phyloP scores from a whole-genome alignment of 2,888 invertebrate genomes.

The Elmis aenea region DNA sequence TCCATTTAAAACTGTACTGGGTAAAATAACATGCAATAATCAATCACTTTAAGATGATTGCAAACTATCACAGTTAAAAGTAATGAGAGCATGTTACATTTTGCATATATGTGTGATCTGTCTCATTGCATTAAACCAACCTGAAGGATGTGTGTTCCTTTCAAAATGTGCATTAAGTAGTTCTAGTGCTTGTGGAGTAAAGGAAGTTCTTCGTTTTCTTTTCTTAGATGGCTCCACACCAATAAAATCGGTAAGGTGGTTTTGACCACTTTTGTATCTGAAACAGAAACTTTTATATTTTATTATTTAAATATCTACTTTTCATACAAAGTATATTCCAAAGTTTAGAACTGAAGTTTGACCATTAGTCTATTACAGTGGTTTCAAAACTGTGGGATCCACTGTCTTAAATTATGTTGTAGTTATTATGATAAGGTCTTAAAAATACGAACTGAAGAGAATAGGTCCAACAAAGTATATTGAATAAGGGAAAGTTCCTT shows the following conservation, averaged over 20 bases:
- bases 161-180: slow-evolving; percentile 93
- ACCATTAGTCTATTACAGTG: too few relatives aligned
- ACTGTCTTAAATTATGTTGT: too few relatives aligned
- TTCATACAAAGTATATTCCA: too few relatives aligned
- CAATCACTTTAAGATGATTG: not conserved
- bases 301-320: slow-evolving; percentile 24
- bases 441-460: too few relatives aligned
- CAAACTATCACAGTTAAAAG: not conserved
- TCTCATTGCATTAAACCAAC: too few relatives aligned
- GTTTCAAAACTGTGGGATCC: too few relatives aligned
- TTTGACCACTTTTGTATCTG: slow-evolving; percentile 88
- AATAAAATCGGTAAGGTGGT: slow-evolving; percentile 91
- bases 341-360: too few relatives aligned
- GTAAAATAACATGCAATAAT: too few relatives aligned
- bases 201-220: slow-evolving; percentile 91
- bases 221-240: slow-evolving; percentile 97
- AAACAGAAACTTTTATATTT: slow-evolving; percentile 41
- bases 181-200: slow-evolving; percentile 94
- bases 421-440: too few relatives aligned
- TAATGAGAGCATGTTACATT: not conserved
- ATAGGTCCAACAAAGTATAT: too few relatives aligned
- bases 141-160: slow-evolving; percentile 96
- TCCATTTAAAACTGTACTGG: slow-evolving; percentile 8
- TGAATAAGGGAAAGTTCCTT: too few relatives aligned
- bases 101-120: not conserved